Evolutionary conservation across 2,113 vertebrate genomes (phyloP), one percentile per base, ranked within the genome.

Genomic region (Uria lomvia): DNA sequence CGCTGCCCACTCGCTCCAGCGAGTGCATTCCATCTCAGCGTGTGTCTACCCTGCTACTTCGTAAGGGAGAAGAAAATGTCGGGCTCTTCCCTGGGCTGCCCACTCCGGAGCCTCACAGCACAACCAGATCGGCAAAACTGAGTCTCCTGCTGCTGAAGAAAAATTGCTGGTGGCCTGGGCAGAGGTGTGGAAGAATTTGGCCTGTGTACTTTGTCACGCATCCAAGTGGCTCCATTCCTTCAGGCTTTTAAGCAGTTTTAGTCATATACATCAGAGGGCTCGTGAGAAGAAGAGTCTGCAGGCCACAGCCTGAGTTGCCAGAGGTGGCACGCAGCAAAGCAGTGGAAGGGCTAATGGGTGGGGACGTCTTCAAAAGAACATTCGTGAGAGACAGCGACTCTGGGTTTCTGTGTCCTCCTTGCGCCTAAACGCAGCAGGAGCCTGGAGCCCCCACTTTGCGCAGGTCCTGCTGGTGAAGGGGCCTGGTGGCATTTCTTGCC

Each of bases 91-190:
- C 66, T 11, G 9, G 47, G 27, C 56, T 83, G 53, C 67, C 29
- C 0, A 0, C 53, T 60, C n/a, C 6, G 3, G 47, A 81, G 47
- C 52, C 71, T 75, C 36, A 27, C 13, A 24, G 73, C 47, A 67
- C 49, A 71, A 47, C 32, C 0, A 1, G 17, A 12, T 6, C 0
- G 0, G 58, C 74, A 88, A 66, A 93, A 68, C 20, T 0, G 1
- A 67, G 20, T 65, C 36, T 86, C 11, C 50, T 50, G 36, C 49
- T 59, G 22, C 1, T 0, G 49, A 50, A 81, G 43, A 20, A 85
- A 42, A 90, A 86, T 23, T 0, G 0, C 7, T 0, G 0, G 18
- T 11, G 14, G 12, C 22, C 36, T 5, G 15, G 40, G 30, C 32
- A 58, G 43, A 88, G 67, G 50, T 0, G 1, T 32, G 21, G 71